Evolutionary conservation across 92 coral and sea anemone species (phyloP).

Genomic region (Scolanthus callimorphus): DNA sequence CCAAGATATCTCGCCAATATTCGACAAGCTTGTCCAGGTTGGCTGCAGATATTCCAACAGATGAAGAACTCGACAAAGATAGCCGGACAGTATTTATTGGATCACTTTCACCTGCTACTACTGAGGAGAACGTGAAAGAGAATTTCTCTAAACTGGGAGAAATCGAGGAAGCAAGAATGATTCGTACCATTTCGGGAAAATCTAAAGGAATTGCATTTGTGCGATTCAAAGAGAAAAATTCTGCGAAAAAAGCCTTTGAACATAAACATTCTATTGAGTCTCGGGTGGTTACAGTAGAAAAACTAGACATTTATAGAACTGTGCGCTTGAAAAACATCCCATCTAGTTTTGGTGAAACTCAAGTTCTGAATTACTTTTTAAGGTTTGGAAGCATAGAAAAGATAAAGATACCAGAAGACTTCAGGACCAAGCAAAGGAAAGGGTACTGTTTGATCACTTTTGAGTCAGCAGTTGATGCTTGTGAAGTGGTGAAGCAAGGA

Average conservation of each 20-base stretch:
- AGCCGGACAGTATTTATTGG: background rate
- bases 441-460: background rate
- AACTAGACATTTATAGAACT: background rate
- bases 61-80: background rate
- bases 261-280: background rate
- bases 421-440: conserved; percentile 1
- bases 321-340: background rate
- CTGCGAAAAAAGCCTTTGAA: background rate
- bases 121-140: background rate
- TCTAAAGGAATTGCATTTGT: conserved; percentile 1
- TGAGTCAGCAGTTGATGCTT: background rate
- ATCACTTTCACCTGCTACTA: background rate
- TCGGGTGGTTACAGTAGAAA: background rate
- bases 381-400: background rate
- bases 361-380: background rate
- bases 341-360: background rate
- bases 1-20: too few species aligned
- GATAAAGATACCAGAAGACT: background rate
- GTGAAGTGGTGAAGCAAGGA: background rate
- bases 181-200: background rate
- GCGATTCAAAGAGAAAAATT: background rate
- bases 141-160: background rate
- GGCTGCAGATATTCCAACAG: background rate
- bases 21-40: too few species aligned
- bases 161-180: background rate